Evolutionary conservation across 2,888 invertebrate genomes (phyloP).

Genomic region (Caenorhabditis doughertyi): DNA sequence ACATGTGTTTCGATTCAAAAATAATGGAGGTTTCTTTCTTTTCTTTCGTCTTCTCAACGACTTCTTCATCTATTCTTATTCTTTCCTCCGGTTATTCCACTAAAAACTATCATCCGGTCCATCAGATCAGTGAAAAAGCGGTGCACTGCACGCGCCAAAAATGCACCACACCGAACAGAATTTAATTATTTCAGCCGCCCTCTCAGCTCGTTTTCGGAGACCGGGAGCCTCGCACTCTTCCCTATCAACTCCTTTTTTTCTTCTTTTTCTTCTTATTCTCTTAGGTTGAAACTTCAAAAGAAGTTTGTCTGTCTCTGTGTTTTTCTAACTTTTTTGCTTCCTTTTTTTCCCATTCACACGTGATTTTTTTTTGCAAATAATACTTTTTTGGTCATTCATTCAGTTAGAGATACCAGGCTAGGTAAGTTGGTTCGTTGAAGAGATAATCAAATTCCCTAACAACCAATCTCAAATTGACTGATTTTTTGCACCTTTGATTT

Average conservation of each 20-base stretch:
- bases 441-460: no score
- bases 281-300: slow-evolving; percentile 16
- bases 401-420: background rate
- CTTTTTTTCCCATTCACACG: slow-evolving; percentile 32
- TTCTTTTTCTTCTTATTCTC: slow-evolving; percentile 15
- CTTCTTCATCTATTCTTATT: background rate
- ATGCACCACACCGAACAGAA: slow-evolving; percentile 60
- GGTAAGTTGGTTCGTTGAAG: background rate
- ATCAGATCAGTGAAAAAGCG: slow-evolving; percentile 29
- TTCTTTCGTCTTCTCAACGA: background rate
- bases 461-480: no score
- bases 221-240: slow-evolving; percentile 40
- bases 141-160: slow-evolving; percentile 40
- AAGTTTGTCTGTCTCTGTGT: slow-evolving; percentile 50
- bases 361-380: slow-evolving; percentile 34
- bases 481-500: no score
- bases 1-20: slow-evolving; percentile 59
- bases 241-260: slow-evolving; percentile 43
- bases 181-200: slow-evolving; percentile 63
- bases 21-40: slow-evolving; percentile 23
- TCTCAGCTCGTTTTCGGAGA: slow-evolving; percentile 37
- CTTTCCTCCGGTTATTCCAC: background rate
- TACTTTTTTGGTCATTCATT: background rate
- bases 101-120: slow-evolving; percentile 9
- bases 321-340: slow-evolving; percentile 34